Evolutionary conservation across 2,888 invertebrate genomes (phyloP).

Genomic region (Anticlea derivata): DNA sequence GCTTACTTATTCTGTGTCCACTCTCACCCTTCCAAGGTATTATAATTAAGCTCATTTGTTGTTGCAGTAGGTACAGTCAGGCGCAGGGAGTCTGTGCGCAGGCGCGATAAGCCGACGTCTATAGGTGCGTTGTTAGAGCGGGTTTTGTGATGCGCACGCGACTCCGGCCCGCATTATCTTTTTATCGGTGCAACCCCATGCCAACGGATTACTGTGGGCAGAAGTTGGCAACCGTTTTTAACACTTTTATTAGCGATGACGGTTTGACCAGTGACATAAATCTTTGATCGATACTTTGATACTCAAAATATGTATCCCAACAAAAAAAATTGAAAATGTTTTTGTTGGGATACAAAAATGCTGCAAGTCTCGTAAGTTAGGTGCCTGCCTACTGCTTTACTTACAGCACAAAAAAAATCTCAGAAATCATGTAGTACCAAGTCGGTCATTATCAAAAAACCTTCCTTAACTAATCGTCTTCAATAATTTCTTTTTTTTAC

Average conservation of each 20-base stretch:
- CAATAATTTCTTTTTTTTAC: too few relatives aligned
- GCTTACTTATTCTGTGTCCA: slow-evolving; percentile 4
- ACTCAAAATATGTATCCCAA: too few relatives aligned
- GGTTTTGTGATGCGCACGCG: slow-evolving; percentile 78
- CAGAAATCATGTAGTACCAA: too few relatives aligned
- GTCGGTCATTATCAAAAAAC: too few relatives aligned
- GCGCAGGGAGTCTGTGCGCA: slow-evolving; percentile 54
- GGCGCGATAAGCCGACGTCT: slow-evolving; percentile 78
- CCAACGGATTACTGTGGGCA: slow-evolving; percentile 67
- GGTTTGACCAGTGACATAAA: not conserved
- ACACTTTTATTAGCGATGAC: too few relatives aligned
- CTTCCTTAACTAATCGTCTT: too few relatives aligned
- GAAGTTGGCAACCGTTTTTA: slow-evolving; percentile 57
- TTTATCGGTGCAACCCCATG: slow-evolving; percentile 81
- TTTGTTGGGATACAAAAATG: too few relatives aligned
- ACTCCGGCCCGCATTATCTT: slow-evolving; percentile 77
- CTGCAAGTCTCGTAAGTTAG: too few relatives aligned
- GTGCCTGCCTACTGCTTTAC: too few relatives aligned
- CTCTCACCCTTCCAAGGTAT: slow-evolving; percentile 65
- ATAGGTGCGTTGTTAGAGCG: slow-evolving; percentile 79
- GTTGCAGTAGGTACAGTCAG: slow-evolving; percentile 39
- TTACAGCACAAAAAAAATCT: too few relatives aligned
- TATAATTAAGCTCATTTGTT: slow-evolving; percentile 81
- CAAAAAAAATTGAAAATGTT: too few relatives aligned
- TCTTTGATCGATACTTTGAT: too few relatives aligned